Evolutionary conservation across 2,888 invertebrate species (phyloP), one percentile per base, ranked within the genome.

Genomic region (Dolichomitus sp.): DNA sequence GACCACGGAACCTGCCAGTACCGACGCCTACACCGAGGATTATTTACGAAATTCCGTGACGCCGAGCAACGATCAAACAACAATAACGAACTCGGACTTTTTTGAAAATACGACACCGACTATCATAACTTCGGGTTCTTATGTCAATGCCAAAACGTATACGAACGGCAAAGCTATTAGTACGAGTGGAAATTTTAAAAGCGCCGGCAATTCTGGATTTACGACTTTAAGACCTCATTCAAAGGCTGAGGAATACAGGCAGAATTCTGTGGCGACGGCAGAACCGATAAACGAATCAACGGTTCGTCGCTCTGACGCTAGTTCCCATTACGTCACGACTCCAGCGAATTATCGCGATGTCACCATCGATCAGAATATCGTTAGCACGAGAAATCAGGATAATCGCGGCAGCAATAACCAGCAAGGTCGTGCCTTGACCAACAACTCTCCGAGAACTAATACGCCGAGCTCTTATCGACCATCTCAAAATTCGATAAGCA

Each of bases 1-100:
- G 23, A 84, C 84, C 0, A 48, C 92, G 19, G 92, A 93, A 86
- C 93, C 93, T 3, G 93, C 93, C 85, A 86, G 86, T 14, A 78
- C 68, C 30, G 80, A 83, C n/a, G 12, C 45, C 14, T 68, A 61
- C 19, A 83, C 80, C 4, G 83, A 80, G 40, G 69, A 74, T 73
- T 83, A 83, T 63, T 45, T 19, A 6, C 61, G 83, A 2, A 69
- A 83, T 76, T 80, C 83, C 33, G 69, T 74, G n/a, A 83, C 84
- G 11, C 37, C 84, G 81, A 45, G 78, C 27, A 86, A 84, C n/a
- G 86, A 89, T 0, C 80, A 82, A 66, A 74, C 59, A 17, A 54
- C 11, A 52, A 74, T 68, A 76, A 86, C 86, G 6, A 86, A 65
- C 61, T 84, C 84, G 42, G 86, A 85, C 59, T 84, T 83, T 40